Base-by-base conservation (phyloP, 2,888 invertebrate genomes). In the Pollenia labialis region DNA sequence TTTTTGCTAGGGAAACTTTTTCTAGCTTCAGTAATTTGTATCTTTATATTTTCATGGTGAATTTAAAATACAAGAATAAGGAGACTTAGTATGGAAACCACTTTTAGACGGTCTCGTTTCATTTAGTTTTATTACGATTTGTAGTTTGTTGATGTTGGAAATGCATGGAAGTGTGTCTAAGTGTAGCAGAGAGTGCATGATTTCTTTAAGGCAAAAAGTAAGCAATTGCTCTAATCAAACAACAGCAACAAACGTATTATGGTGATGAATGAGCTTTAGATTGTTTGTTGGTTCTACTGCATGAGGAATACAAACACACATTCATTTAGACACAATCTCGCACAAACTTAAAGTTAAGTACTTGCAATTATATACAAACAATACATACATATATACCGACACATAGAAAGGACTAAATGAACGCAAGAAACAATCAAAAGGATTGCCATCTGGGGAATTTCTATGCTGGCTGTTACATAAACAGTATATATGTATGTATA, bases 241-340 rank as follows among this genome's bases (percentile, higher is more conserved):
- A 69, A 46, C 58, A 75, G 18, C 12, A 80, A 46, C 14, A 75
- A 74, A 54, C 42, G 23, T 69, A 71, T 71, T 77, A 52, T 64
- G 23, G 54, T 81, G 72, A 84, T 84, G 74, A 87, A 87, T 81
- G 76, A 77, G 72, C 52, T 87, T 84, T 84, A 62, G 62, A 84
- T 84, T 81, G 81, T 68, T 79, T 76, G 76, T 80, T 71, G 75
- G 75, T 79, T 60, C n/a, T 69, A 23, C 60, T 12, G 60, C 52
- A 62, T 32, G n/a, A 77, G 60, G 1, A 56, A 69, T n/a, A 74
- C 50, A 74, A 62, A 74, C 60, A 72, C 60, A 72, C 50, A 23
- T 62, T 4, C 72, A 81, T 64, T 44, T 32, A 77, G 32, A 46
- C n/a, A 54, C 52, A 84, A 14, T 64, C 40, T 14, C 50, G 69